Evolutionary conservation across 2,113 vertebrate species (phyloP).

Genomic region (Aleadryas rufinucha): DNA sequence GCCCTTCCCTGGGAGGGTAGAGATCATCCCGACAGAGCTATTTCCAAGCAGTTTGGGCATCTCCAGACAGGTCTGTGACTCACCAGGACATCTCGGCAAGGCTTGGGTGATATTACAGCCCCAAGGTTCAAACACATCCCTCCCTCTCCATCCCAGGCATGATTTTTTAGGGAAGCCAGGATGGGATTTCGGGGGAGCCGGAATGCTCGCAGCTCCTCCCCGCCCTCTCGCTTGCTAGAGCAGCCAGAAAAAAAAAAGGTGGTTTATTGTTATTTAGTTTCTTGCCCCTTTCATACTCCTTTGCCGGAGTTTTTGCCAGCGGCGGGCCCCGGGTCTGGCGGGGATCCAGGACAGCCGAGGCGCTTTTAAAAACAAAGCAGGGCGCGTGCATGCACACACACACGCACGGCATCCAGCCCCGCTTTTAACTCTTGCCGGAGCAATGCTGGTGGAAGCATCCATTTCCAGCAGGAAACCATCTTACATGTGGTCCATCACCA

Average conservation of each 20-base stretch:
- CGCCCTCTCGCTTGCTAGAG: background rate
- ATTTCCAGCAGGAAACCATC: constrained; percentile 1
- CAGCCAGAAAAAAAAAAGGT: background rate
- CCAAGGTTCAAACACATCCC: background rate
- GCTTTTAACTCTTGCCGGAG: constrained; percentile 15
- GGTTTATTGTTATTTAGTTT: constrained; percentile 32
- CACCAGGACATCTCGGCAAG: constrained; percentile 11
- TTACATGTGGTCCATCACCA: accelerated
- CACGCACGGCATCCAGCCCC: constrained; percentile 39
- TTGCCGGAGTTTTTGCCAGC: constrained; percentile 25
- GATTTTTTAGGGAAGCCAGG: background rate
- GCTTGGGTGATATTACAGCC: background rate
- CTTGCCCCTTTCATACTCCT: constrained; percentile 47
- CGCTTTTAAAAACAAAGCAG: constrained; percentile 58
- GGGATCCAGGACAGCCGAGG: constrained; percentile 39
- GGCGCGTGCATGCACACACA: constrained; percentile 55
- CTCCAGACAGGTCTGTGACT: constrained; percentile 65
- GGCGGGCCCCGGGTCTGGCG: constrained; percentile 17
- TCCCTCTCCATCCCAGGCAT: background rate
- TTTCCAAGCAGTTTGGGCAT: constrained; percentile 51
- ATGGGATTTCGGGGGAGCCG: background rate
- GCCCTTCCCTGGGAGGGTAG: constrained; percentile 6
- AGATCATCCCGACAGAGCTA: background rate
- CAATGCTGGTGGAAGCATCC: background rate
- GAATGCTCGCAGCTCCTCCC: background rate